These are phyloP conservation scores for Mustelus asterias DNA, from an alignment of 2,113 vertebrate genomes.

Conservation along the genomic window DNA sequence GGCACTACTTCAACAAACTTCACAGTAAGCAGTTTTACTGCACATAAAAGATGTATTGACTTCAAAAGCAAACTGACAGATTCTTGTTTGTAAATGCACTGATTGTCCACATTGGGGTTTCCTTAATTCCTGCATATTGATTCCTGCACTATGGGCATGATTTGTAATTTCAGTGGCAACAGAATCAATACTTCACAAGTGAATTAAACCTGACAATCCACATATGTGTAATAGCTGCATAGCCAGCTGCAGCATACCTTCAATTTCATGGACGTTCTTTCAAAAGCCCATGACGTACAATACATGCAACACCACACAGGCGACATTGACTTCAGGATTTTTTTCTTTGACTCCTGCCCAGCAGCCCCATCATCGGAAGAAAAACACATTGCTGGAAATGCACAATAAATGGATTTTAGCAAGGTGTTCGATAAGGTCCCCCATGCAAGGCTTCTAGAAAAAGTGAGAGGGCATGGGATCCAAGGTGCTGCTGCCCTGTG, in stretches of 20 bases:
- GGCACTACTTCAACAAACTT: slow-evolving; percentile 5
- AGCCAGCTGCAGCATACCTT: not conserved
- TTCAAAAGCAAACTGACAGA: slow-evolving; percentile 21
- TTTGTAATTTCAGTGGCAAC: slow-evolving; percentile 31
- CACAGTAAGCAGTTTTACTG: not conserved
- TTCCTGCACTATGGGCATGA: not conserved
- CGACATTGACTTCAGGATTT: not conserved
- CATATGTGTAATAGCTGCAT: too few relatives aligned
- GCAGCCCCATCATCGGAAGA: not conserved
- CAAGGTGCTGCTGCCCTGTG: too few relatives aligned
- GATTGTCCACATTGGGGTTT: slow-evolving; percentile 33
- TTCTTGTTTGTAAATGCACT: slow-evolving; percentile 28
- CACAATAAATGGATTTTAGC: too few relatives aligned
- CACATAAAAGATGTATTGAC: slow-evolving; percentile 16
- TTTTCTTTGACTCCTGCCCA: not conserved
- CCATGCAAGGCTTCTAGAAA: too few relatives aligned
- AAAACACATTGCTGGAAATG: not conserved
- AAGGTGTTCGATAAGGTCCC: too few relatives aligned
- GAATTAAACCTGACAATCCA: not conserved
- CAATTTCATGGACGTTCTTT: not conserved
- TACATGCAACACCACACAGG: not conserved
- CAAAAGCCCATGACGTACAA: not conserved
- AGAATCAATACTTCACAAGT: slow-evolving; percentile 24
- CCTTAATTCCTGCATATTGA: slow-evolving; percentile 34
- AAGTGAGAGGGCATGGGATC: too few relatives aligned